Base-by-base conservation (phyloP, 2,888 invertebrate species). In the Slavum lentiscoides region DNA sequence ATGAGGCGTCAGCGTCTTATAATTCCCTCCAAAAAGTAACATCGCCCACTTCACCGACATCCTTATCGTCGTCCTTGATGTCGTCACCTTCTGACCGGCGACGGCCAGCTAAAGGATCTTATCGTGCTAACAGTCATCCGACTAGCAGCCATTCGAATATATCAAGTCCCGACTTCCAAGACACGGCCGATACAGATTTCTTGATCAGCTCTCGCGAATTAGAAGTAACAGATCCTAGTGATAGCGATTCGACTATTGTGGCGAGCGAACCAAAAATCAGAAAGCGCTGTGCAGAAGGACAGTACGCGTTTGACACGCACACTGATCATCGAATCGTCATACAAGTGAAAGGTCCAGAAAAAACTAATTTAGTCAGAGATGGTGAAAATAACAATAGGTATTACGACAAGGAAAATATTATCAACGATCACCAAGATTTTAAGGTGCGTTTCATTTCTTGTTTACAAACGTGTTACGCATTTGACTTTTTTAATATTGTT, bases 141-240 rank as follows among this genome's bases (percentile, higher is more conserved):
- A 81, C 55, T 62, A 73, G 73, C 19, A 77, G 77, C 74, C 91
- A 94, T 85, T 94, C 94, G 84, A 94, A 94, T 88, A 94, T 95
- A 87, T 94, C 94, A 84, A 94, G 94, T 88, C 94, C 94, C 62
- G 94, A 94, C 87, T 94, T 93, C 88, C 93, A 94, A 87, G 94
- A 94, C 87, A 94, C 93, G 86, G 93, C 94, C 88, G 91, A 91
- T 84, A 91, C 94, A 88, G 92, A 92, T 86, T 92, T 92, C 85
- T 90, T 93, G 83, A 70, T 80, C 2, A 91, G 92, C 85, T 91
- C 92, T 77, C 90, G 93, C 84, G 94, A 94, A 87, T 92, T 93
- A 84, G 93, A 92, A 86, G 90, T 94, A 84, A 94, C 94, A 86
- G 94, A 95, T 88, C 93, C 94, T 73, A 94, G 94, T 86, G 94